Evolutionary conservation across 2,113 vertebrate genomes (phyloP), one percentile per base, ranked within the genome.

Genomic region (Neofelis nebulosa): DNA sequence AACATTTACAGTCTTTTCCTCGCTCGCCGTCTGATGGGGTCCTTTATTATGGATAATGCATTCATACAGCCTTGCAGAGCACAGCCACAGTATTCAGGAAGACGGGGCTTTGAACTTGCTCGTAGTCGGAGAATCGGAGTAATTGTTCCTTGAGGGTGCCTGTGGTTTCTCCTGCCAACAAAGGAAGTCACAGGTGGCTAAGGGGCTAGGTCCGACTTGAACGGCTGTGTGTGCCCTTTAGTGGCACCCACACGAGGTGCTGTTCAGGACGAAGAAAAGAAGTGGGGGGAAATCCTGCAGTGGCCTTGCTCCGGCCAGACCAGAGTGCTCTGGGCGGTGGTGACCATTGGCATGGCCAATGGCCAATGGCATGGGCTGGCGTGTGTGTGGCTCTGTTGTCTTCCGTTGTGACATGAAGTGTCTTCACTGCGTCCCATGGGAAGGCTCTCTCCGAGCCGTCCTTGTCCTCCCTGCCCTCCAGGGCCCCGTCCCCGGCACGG

Each of bases 351-450:
- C 63, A 33, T 45, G 45, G 45, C 45, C 45, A 45, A 45, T 8
- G 45, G 45, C 45, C 45, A 9, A 45, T 45, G 45, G 45, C 45
- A 45, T 9, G 3, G 45, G 18, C 3, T 0, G 19, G 82, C 48
- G 29, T 29, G 31, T 12, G 5, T 11, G 16, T 31, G 66, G 63
- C 1, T 63, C 76, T 21, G 14, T 21, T 11, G 5, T 5, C 8
- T 0, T 27, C 41, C 33, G 65, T 11, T 0, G 0, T 12, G 19
- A 1, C 19, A 21, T 18, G 38, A 15, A 2, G 15, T 2, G 21
- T 7, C 73, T 73, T 27, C 3, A 15, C 9, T 15, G 21, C 4
- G 7, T 16, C 6, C 73, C 1, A 25, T 45, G 38, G 41, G 41
- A 29, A 14, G 29, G 41, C 74, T 78, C 27, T 29, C 74, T 16